Conservation (phyloP, 2,797 vertebrate species). For the Poeciliopsis paucimaculata region DNA sequence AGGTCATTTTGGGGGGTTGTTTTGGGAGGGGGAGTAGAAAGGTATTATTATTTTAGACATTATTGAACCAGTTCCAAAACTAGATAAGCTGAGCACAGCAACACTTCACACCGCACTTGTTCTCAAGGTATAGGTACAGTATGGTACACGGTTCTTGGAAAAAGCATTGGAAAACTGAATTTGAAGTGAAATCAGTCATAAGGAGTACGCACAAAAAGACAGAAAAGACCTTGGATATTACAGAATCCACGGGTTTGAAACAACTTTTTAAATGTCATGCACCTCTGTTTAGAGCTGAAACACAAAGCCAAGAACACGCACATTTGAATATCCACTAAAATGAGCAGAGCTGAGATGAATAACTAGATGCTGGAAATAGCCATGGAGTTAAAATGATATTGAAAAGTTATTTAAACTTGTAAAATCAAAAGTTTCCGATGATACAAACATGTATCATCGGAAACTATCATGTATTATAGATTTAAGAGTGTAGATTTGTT, state of each 20-base stretch:
- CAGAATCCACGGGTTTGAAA: neutral
- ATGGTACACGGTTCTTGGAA: conserved; percentile 4
- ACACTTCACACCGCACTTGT: conserved; percentile 27
- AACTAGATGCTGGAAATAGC: neutral
- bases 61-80: conserved; percentile 35
- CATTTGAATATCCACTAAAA: neutral
- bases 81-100: conserved; percentile 51
- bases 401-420: neutral
- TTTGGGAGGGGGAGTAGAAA: neutral
- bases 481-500: too few species aligned
- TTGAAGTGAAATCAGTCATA: neutral
- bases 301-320: neutral
- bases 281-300: neutral
- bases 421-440: neutral
- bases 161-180: neutral
- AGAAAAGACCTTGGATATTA: neutral
- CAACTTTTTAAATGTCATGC: neutral
- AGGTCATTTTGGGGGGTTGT: conserved; percentile 25
- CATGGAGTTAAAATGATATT: neutral
- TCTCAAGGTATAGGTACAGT: neutral
- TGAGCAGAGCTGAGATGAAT: neutral
- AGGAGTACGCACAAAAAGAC: neutral
- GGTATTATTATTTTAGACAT: conserved; percentile 45
- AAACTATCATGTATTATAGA: neutral
- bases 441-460: neutral